Conservation (phyloP, 2,888 invertebrate species). For the Coenonympha glycerion region DNA sequence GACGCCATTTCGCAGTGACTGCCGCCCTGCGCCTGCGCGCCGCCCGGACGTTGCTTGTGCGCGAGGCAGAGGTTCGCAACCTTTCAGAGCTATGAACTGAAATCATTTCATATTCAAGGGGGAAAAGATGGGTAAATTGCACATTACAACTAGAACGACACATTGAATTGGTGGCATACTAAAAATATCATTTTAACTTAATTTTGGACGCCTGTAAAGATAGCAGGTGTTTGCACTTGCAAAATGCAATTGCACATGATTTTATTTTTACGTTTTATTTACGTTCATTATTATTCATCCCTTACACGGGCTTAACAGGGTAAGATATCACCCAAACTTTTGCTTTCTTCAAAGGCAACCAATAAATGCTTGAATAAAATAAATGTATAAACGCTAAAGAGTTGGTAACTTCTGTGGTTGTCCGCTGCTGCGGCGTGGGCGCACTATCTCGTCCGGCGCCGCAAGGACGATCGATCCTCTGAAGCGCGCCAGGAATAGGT, state of each 20-base stretch:
- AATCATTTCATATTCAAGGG: no score
- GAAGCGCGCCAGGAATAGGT: not conserved
- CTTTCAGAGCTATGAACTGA: not conserved
- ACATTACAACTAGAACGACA: not conserved
- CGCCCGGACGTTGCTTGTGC: conserved; percentile 11
- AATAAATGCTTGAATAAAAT: no score
- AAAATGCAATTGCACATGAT: no score
- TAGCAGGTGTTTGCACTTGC: no score
- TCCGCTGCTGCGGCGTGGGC: conserved; percentile 39
- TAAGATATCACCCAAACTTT: no score
- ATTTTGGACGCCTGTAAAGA: no score
- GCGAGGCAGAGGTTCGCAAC: conserved; percentile 18
- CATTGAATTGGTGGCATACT: not conserved
- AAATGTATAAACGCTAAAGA: no score
- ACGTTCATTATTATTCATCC: no score
- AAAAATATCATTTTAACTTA: no score
- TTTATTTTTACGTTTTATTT: no score
- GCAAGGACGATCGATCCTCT: conserved; percentile 44
- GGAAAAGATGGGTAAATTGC: not conserved
- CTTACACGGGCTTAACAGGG: no score
- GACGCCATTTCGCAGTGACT: conserved; percentile 41
- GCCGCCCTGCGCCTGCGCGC: conserved; percentile 16
- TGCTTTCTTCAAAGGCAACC: no score
- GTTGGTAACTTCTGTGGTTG: not conserved
- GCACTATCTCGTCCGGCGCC: conserved; percentile 51